Conservation (phyloP, 2,797 vertebrate species). For the Phalanger gymnotis region DNA sequence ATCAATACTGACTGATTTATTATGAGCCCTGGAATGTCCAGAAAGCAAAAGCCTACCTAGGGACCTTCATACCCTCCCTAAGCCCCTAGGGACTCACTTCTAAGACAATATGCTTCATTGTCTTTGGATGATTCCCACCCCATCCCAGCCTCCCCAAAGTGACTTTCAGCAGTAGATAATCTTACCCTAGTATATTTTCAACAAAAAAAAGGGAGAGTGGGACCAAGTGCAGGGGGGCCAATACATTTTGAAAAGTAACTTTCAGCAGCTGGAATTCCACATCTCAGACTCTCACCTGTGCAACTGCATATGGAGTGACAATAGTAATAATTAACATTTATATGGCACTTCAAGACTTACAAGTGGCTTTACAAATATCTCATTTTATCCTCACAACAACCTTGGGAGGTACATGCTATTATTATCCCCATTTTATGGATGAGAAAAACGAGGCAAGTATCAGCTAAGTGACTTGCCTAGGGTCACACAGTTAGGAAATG, state of each 20-base stretch:
- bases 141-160: not conserved
- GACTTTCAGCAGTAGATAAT: not conserved
- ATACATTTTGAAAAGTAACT: not conserved
- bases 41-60: not conserved
- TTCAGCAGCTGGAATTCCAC: not conserved
- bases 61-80: not conserved
- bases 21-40: not conserved
- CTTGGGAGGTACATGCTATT: not conserved
- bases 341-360: not conserved
- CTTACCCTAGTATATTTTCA: not conserved
- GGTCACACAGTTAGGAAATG: not conserved
- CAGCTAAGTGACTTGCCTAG: not conserved
- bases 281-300: not conserved
- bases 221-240: fast-evolving
- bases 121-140: not conserved
- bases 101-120: not conserved
- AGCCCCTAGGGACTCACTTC: not conserved
- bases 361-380: not conserved
- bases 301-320: not conserved
- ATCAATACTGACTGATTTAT: not conserved
- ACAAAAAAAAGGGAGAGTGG: not conserved
- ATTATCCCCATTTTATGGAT: not conserved
- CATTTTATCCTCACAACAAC: not conserved
- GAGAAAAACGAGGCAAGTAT: not conserved
- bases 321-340: not conserved